Percentiles rank a stretch among this genome's conserved stretches.
Evolutionary conservation across 2,888 invertebrate genomes (phyloP).

Genomic region (Amorpha juglandis): DNA sequence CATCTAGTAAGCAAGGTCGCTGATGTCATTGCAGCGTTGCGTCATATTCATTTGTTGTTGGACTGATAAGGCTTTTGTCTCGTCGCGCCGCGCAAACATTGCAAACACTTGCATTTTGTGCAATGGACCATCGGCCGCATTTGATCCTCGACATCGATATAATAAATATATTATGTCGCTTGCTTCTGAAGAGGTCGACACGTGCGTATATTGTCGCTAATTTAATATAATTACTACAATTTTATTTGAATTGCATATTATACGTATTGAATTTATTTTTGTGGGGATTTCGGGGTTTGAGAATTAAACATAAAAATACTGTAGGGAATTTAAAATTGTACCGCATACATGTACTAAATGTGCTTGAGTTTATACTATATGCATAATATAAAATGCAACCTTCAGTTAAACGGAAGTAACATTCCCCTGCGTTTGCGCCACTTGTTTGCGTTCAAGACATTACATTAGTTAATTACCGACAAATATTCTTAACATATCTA

Average conservation of each 20-base stretch:
- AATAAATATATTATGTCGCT: neutral
- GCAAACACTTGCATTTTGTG: slow-evolving; percentile 20
- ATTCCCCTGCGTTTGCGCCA: neutral
- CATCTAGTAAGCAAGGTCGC: slow-evolving; percentile 21
- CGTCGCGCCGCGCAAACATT: slow-evolving; percentile 3
- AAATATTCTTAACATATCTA: neutral
- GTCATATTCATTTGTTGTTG: slow-evolving; percentile 15
- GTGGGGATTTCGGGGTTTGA: neutral
- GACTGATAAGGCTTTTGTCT: slow-evolving; percentile 20
- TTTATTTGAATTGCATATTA: neutral
- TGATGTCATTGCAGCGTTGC: slow-evolving; percentile 16
- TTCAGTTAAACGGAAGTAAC: neutral
- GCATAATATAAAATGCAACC: slow-evolving; percentile 4
- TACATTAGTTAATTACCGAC: slow-evolving; percentile 1
- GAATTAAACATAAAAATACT: neutral
- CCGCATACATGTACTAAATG: neutral
- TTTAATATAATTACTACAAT: neutral
- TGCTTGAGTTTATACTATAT: neutral
- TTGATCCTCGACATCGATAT: slow-evolving; percentile 14
- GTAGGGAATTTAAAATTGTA: neutral
- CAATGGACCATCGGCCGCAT: neutral
- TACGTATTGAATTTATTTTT: neutral
- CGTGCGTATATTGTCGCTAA: neutral
- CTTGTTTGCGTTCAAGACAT: slow-evolving; percentile 8
- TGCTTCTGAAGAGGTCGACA: neutral